Evolutionary conservation across 2,888 invertebrate species (phyloP).

Genomic region (Polylopha cassiicola): DNA sequence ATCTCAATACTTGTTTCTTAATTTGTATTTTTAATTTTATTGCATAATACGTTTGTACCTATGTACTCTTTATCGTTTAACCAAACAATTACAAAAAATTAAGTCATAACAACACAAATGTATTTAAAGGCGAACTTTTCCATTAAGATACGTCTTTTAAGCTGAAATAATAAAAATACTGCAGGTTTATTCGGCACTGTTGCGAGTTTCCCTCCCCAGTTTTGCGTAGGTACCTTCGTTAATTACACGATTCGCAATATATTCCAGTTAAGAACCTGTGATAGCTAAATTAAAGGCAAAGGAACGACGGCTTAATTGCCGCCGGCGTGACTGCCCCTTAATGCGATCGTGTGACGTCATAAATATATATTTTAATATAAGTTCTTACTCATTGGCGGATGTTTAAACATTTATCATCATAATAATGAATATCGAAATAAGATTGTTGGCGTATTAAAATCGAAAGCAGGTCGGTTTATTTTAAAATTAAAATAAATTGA

Average conservation of each 20-base stretch:
- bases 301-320: slow-evolving; percentile 52
- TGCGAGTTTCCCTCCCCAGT: slow-evolving; percentile 14
- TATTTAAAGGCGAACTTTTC: too few species aligned
- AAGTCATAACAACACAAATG: background rate
- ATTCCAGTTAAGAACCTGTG: slow-evolving; percentile 56
- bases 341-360: slow-evolving; percentile 25
- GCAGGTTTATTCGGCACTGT: too few species aligned
- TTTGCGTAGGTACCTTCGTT: slow-evolving; percentile 33
- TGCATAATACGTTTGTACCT: too few species aligned
- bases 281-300: slow-evolving; percentile 60
- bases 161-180: too few species aligned
- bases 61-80: too few species aligned
- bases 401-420: background rate
- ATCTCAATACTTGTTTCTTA: too few species aligned
- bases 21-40: too few species aligned
- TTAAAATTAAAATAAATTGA: slow-evolving; percentile 2
- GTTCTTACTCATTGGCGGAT: too few species aligned
- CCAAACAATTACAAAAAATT: too few species aligned
- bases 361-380: too few species aligned
- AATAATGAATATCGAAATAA: slow-evolving; percentile 2
- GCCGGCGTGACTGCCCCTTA: slow-evolving; percentile 43
- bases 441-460: too few species aligned
- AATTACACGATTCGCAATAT: slow-evolving; percentile 52
- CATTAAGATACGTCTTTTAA: too few species aligned
- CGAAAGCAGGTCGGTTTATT: slow-evolving; percentile 1